Evolutionary conservation across 2,888 invertebrate genomes (phyloP).

Genomic region (Melinopterus prodromus): DNA sequence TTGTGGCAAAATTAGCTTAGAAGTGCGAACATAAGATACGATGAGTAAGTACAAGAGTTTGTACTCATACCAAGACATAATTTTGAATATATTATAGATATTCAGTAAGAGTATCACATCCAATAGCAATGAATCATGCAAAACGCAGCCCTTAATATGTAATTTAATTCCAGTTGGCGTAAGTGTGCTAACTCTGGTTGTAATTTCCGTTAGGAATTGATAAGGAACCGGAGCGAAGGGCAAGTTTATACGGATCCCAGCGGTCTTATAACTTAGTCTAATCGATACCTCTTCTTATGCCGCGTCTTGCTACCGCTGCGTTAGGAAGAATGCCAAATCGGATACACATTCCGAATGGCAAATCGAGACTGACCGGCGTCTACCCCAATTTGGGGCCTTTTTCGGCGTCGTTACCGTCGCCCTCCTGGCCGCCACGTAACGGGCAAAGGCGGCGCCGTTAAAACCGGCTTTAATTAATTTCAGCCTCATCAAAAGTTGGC

Average conservation of each 20-base stretch:
- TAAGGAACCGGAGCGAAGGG: constrained; percentile 23
- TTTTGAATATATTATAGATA: not conserved
- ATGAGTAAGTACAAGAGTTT: no score
- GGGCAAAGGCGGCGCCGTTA: not conserved
- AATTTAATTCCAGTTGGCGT: constrained; percentile 21
- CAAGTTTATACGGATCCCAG: constrained; percentile 18
- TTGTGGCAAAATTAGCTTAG: no score
- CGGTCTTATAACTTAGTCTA: constrained; percentile 22
- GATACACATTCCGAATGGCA: constrained; percentile 23
- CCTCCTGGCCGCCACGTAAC: not conserved
- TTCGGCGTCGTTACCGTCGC: constrained; percentile 7
- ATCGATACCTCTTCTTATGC: constrained; percentile 21
- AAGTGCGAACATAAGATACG: no score
- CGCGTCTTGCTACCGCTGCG: constrained; percentile 9
- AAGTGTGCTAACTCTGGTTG: constrained; percentile 25
- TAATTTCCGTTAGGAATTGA: constrained; percentile 33
- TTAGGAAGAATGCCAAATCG: constrained; percentile 26
- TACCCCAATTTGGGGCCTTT: not conserved
- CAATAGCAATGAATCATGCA: constrained; percentile 18
- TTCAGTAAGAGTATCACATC: constrained; percentile 10
- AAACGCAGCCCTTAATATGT: constrained; percentile 13
- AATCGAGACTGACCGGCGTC: constrained; percentile 23
- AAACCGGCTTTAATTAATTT: no score
- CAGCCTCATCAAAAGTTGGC: no score
- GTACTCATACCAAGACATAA: no score